Percentiles rank a stretch among this genome's conserved stretches.
Evolutionary conservation across 2,113 vertebrate species (phyloP).

Genomic region (Zootoca vivipara): DNA sequence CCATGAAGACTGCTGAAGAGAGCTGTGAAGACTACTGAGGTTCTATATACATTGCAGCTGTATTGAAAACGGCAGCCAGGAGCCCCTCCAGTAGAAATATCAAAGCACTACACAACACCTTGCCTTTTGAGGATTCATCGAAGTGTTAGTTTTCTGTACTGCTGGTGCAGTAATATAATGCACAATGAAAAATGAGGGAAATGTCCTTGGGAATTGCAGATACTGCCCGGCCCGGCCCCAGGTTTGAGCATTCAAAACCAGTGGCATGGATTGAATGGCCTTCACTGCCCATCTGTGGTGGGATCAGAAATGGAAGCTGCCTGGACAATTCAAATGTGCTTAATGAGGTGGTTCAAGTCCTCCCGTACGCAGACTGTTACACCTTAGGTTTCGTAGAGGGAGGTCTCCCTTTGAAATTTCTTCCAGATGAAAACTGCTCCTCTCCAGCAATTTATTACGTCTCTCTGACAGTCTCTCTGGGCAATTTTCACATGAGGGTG

Average conservation of each 20-base stretch:
- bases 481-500: constrained; percentile 29
- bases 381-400: neutral
- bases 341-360: neutral
- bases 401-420: neutral
- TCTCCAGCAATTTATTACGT: neutral
- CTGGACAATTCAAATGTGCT: neutral
- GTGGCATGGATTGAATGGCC: neutral
- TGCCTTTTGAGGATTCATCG: neutral
- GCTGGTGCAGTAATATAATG: neutral
- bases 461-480: constrained; percentile 9
- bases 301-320: neutral
- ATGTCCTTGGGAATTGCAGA: neutral
- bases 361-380: neutral
- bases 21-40: neutral
- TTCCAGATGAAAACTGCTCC: neutral
- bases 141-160: neutral
- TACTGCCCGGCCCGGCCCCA: no score
- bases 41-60: neutral
- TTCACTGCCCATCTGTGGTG: neutral
- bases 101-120: neutral
- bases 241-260: neutral
- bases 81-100: neutral
- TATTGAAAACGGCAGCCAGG: neutral
- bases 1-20: neutral
- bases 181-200: neutral